Base-by-base conservation (phyloP, 2,888 invertebrate genomes). In the Leptinotarsa haldemani region DNA sequence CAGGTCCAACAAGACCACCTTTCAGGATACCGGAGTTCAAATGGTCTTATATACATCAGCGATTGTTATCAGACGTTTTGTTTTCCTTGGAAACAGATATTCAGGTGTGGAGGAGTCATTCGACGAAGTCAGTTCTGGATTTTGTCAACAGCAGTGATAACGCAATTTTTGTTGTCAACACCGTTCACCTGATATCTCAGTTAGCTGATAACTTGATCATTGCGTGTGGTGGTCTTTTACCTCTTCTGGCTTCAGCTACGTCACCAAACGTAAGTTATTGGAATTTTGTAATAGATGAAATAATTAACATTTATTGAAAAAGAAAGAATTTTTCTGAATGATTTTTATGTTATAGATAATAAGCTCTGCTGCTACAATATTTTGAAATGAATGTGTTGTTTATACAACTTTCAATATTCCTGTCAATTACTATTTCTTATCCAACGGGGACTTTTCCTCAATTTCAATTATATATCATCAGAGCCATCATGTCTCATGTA, bases 21-120 rank as follows among this genome's bases (percentile, higher is more conserved):
- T 99, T 99, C 89, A 92, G 99, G 80, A 99, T 99, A 86, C 99
- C 99, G 30, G 99, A 99, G 89, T 99, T 99, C 89, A 95, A 97
- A 83, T 99, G 99, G 99, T 99, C 99, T 1, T 96, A 97, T 88
- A 97, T 99, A 80, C 99, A 99, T 88, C 97, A 99, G 88, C 91
- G 98, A 75, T 89, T 99, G 71, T 90, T 99, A 0, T 97, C 97
- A 16, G 99, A 99, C 88, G 95, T 99, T 50, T 90, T 99, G 47
- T 97, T 97, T 88, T 97, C 98, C 0, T 90, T 99, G 73, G 99
- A 99, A 89, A 97, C 97, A 15, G 99, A 99, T 85, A 96, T 99
- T 84, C 98, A 98, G 91, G 91, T 93, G 61, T 93, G 93, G 93
- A 90, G 93, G 75, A 97, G 97, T 87, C 97, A 98, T 86, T 97